A percentile compares a stretch with the other conserved stretches of the same genome.
These are phyloP conservation scores for Montipora capitata DNA, from an alignment of 92 coral and sea anemone species.

Conservation along the genomic window DNA sequence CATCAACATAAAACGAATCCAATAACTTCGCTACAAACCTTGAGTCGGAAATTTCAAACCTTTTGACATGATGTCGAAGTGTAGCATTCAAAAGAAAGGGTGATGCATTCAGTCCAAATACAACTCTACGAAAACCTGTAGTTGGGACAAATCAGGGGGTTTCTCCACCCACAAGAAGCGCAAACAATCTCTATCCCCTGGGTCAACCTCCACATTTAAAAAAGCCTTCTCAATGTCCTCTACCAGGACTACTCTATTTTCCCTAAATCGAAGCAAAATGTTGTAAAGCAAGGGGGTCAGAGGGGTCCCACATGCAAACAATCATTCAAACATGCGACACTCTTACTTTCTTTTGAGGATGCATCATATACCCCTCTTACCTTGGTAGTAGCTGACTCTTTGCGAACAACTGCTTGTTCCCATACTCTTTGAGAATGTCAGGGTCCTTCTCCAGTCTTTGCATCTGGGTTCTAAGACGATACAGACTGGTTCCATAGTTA, in stretches of 20 bases:
- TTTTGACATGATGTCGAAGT: slow-evolving; percentile 33
- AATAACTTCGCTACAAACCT: too few relatives aligned
- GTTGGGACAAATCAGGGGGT: neutral
- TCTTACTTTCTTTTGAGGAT: slow-evolving; percentile 2
- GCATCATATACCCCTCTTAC: slow-evolving; percentile 28
- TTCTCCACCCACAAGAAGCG: slow-evolving; percentile 63
- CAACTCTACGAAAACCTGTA: neutral
- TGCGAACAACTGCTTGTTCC: neutral
- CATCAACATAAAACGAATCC: too few relatives aligned
- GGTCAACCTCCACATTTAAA: slow-evolving; percentile 42
- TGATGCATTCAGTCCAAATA: slow-evolving; percentile 22
- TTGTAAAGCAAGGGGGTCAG: slow-evolving; percentile 58
- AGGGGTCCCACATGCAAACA: slow-evolving; percentile 74
- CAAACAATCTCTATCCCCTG: slow-evolving; percentile 46
- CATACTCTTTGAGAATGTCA: neutral
- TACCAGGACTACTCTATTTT: slow-evolving; percentile 35
- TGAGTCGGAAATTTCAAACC: too few relatives aligned
- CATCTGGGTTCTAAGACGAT: too few relatives aligned
- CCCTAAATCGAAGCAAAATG: slow-evolving; percentile 58
- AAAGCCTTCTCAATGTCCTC: slow-evolving; percentile 6
- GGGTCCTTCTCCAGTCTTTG: too few relatives aligned
- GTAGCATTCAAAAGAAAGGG: slow-evolving; percentile 51
- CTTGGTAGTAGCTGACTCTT: neutral
- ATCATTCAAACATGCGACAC: slow-evolving; percentile 56
- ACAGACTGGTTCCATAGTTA: slow-evolving; percentile 14